phyloP scores from a whole-genome alignment of 1,140 invertebrate species.

The Ectropis grisescens region DNA sequence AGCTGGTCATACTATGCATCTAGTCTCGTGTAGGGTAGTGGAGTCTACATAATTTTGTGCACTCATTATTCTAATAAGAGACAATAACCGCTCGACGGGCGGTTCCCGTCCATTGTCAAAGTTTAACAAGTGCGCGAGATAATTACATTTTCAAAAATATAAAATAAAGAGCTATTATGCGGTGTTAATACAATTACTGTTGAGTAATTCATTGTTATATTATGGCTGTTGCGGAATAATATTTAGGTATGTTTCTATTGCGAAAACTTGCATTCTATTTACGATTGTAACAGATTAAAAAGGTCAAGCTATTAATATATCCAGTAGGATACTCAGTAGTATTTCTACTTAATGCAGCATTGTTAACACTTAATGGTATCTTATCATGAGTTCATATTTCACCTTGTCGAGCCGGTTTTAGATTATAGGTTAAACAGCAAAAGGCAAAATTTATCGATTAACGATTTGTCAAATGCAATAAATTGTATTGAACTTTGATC shows the following conservation, averaged over 20 bases:
- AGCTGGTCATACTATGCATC: too few species aligned
- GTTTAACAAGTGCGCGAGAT: conserved; percentile 42
- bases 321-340: too few species aligned
- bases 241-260: conserved; percentile 27
- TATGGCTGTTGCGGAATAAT: conserved; percentile 9
- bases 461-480: too few species aligned
- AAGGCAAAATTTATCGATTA: too few species aligned
- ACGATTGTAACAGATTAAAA: conserved; percentile 25
- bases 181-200: conserved; percentile 56
- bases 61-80: conserved; percentile 39
- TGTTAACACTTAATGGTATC: too few species aligned
- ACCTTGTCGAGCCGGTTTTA: too few species aligned
- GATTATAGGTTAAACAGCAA: too few species aligned
- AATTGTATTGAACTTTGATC: too few species aligned
- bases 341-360: too few species aligned
- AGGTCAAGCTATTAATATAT: conserved; percentile 31
- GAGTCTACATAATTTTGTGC: conserved; percentile 24
- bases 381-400: too few species aligned
- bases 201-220: conserved; percentile 48
- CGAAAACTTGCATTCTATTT: conserved; percentile 44
- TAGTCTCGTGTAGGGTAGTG: too few species aligned
- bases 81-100: too few species aligned
- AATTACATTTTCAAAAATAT: conserved; percentile 52
- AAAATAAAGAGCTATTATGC: conserved; percentile 44
- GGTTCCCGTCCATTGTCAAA: conserved; percentile 53